Base-by-base conservation (phyloP, 2,888 invertebrate species). In the Agonum fuliginosum region DNA sequence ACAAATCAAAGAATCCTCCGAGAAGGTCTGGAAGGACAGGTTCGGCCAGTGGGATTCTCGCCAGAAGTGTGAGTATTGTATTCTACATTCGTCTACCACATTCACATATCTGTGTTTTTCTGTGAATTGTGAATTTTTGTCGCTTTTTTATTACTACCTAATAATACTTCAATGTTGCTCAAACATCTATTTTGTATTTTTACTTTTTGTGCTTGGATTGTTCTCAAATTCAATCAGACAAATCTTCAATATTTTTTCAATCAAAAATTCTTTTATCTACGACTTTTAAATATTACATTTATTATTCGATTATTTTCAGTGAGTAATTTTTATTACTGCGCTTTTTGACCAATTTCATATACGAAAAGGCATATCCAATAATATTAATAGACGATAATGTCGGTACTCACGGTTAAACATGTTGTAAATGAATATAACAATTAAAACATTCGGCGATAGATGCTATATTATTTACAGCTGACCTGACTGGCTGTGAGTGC, bases 11-110 rank as follows among this genome's bases (percentile, higher is more conserved):
- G 96, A 97, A 88, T 87, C 87, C 87, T 88, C 91, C 86, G 97
- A 97, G 90, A 96, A 95, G 90, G 89, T 90, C 86, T 97, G 97
- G 97, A 90, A 92, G 84, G 95, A 96, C 88, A 95, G 93, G 89
- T 91, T 93, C 88, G 93, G 94, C 83, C 95, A 95, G 88, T 96
- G 95, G 89, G 93, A 93, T 86, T 93, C 92, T 88, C 95, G 97
- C 87, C 95, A 95, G 89, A 95, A 95, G 92, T 90, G 96, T 96
- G 92, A 92, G 94, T 91, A 34, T 70, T 20, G 3, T 22, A 54
- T 12, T 12, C 54, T 24, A 24, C 17, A 30, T 41, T 20, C 67
- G 22, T 4, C 37, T n/a, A 34, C 34, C 30, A 54, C 74, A 74
- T 62, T 72, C 72, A 72, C 72, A 51, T 72, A 6, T 65, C 24